Percentiles rank a stretch among this genome's conserved stretches.
phyloP scores from a whole-genome alignment of 2,797 vertebrate genomes.

The Chromis chromis region DNA sequence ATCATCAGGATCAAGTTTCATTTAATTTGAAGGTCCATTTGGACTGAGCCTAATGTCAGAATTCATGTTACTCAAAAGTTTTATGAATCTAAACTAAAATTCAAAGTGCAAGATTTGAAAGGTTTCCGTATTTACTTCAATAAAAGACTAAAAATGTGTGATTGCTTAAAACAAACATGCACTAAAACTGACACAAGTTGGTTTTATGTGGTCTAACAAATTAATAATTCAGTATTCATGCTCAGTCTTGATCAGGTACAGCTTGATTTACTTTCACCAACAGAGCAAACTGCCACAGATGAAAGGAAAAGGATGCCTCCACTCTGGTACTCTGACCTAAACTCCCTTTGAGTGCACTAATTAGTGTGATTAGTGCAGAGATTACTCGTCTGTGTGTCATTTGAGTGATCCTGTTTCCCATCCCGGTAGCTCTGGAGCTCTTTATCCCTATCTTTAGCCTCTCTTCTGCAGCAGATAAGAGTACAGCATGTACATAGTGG shows the following conservation, averaged over 20 bases:
- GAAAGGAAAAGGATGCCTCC: conserved; percentile 52
- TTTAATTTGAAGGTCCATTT: background rate
- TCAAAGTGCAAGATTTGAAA: background rate
- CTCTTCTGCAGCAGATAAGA: conserved; percentile 65
- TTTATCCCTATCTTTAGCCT: conserved; percentile 63
- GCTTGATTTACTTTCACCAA: background rate
- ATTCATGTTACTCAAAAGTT: too few species aligned
- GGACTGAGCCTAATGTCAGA: too few species aligned
- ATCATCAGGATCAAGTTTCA: background rate
- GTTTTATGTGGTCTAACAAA: too few species aligned
- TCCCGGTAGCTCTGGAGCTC: conserved; percentile 48
- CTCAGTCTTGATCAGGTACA: too few species aligned
- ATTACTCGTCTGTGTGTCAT: conserved; percentile 70
- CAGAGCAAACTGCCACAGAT: conserved; percentile 39
- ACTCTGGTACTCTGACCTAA: conserved; percentile 48
- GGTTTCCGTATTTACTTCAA: background rate
- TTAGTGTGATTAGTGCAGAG: conserved; percentile 70
- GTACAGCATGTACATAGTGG: conserved; percentile 37
- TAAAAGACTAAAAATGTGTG: background rate
- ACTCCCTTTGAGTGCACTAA: conserved; percentile 59
- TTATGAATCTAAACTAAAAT: background rate
- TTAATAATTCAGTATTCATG: too few species aligned
- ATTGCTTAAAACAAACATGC: too few species aligned
- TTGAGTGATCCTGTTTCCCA: conserved; percentile 58
- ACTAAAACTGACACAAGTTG: too few species aligned